Base-by-base conservation (phyloP, 2,113 vertebrate species). In the Rhea pennata region DNA sequence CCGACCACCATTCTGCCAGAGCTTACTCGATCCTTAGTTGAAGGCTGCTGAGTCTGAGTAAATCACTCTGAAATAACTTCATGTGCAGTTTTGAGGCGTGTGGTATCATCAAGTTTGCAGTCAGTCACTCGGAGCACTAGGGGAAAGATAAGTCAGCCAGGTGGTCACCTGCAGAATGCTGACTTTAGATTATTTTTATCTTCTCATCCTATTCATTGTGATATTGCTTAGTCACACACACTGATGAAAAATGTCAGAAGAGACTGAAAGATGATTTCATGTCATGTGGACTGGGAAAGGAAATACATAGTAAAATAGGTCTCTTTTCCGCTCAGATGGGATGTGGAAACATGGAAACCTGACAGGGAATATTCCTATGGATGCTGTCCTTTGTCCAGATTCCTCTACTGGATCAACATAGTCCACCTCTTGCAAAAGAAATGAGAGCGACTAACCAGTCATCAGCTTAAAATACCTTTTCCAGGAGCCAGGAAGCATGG, bases 1-100 rank as follows among this genome's bases (percentile, higher is more conserved):
- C 88, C 15, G 5, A 80, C 86, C 95, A 87, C 94, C 90, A 46
- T 74, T 87, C 91, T 96, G 71, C 92, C 84, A 90, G 59, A 93
- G 31, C 77, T 64, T 44, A 3, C 66, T 89, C 62, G 83, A 66
- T 82, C 78, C 62, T 86, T 61, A 65, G 46, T 80, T 59, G 79
- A 84, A 93, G 90, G 80, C 88, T 78, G 70, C 82, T 64, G 90
- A 84, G 58, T 88, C 86, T 82, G 72, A 79, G 73, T 53, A 85
- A 94, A 79, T 78, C 0, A 0, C 54, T 90, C 67, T 2, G 33
- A 66, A 90, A 86, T 56, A 54, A 87, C 80, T 87, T 27, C 79
- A 16, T 40, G 70, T n/a, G 11, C 51, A 29, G 24, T 69, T 90
- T 19, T 0, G 0, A 92, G 84, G 53, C 64, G 69, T 0, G 0